Percentiles rank a stretch among this genome's conserved stretches.
Evolutionary conservation across 2,888 invertebrate genomes (phyloP).

Genomic region (Drosophila kambysellisi): DNA sequence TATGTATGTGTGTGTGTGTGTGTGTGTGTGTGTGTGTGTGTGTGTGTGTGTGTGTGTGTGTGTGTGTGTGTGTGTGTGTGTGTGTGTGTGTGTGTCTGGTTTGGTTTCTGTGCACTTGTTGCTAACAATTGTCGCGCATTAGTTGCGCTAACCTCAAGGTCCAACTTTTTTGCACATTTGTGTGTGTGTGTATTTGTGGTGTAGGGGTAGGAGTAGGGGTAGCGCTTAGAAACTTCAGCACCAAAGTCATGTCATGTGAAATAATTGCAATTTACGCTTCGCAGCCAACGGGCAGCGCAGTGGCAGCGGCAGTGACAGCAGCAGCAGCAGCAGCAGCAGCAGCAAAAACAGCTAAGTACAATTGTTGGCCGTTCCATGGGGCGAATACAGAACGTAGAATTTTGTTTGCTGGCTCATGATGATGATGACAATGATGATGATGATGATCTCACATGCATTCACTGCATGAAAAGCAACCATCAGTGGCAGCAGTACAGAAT

Average conservation of each 20-base stretch:
- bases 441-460: constrained; percentile 79
- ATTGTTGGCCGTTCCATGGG: constrained; percentile 59
- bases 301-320: constrained; percentile 14
- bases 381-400: constrained; percentile 74
- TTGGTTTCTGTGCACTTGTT: constrained; percentile 40
- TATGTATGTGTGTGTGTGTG: constrained; percentile 12
- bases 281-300: constrained; percentile 57
- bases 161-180: constrained; percentile 44
- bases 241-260: constrained; percentile 75
- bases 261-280: constrained; percentile 77
- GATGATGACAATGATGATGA: not conserved
- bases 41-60: constrained; percentile 6
- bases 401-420: constrained; percentile 35
- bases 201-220: not conserved
- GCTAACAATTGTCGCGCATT: constrained; percentile 60
- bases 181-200: constrained; percentile 3
- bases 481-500: constrained; percentile 47
- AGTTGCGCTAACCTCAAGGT: constrained; percentile 60
- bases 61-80: constrained; percentile 5
- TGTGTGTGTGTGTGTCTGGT: constrained; percentile 45
- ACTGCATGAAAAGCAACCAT: constrained; percentile 68
- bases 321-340: constrained; percentile 4
- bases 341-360: constrained; percentile 29
- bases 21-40: constrained; percentile 59
- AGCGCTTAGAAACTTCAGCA: constrained; percentile 35